Evolutionary conservation across 2,113 vertebrate species (phyloP), one percentile per base, ranked within the genome.

Genomic region (Catharus fuscescens): DNA sequence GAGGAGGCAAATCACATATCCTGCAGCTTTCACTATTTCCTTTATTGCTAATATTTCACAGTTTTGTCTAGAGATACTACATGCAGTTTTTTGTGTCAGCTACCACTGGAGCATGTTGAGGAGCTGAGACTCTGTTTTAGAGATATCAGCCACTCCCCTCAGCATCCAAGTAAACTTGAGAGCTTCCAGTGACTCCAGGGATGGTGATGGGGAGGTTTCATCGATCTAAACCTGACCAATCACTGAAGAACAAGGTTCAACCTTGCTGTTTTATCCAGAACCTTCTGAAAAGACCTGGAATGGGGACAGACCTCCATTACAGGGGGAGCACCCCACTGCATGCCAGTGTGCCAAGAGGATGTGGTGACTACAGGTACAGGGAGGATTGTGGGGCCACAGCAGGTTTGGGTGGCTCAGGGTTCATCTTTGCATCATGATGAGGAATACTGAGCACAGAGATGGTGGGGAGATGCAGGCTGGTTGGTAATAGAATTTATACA

Each of bases 141-240:
- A 40, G 61, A 21, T 8, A 24, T 3, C 1, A 14, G 23, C 17
- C 42, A 29, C 45, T 42, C 1, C 1, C 18, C 14, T 67, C 47
- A 62, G 44, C 14, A 48, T 5, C 47, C 21, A 13, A 42, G 56
- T 40, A 64, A 53, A 18, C 26, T 23, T 57, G 47, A 12, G 31
- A 32, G 16, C 19, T 74, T 45, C 40, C 2, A 9, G 12, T 42
- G 42, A 29, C 18, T 62, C 24, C 19, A 7, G n/a, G 21, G 5
- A 10, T n/a, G 24, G 14, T 9, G 36, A 31, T 31, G 20, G 48
- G 20, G 34, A 64, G 20, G 59, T 56, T 77, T 72, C 14, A 24
- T 8, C 0, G 0, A 34, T 47, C 69, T 67, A 64, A 64, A 17
- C n/a, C 32, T 9, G 9, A 57, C 4, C 17, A 28, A 14, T 15